These are phyloP conservation scores for Oligia strigilis DNA, from an alignment of 2,888 invertebrate species.

Conservation along the genomic window DNA sequence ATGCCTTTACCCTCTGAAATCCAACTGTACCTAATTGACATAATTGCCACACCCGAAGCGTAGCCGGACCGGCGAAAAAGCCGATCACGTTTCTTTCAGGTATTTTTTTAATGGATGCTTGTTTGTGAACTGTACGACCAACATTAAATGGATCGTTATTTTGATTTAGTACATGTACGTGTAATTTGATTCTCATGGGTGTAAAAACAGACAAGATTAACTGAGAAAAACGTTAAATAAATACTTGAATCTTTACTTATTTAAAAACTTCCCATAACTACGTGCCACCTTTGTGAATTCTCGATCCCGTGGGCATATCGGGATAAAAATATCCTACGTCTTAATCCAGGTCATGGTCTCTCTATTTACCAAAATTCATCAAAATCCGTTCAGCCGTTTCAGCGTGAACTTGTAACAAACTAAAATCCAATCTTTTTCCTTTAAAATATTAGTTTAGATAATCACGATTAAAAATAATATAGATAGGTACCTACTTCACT, in stretches of 20 bases:
- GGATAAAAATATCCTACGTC: not conserved
- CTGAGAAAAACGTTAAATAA: not conserved
- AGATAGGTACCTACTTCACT: not conserved
- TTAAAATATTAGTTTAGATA: not conserved
- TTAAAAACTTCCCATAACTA: not conserved
- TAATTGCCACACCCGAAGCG: slow-evolving; percentile 6
- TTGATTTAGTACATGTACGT: not conserved
- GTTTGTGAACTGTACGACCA: slow-evolving; percentile 7
- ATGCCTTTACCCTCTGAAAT: slow-evolving; percentile 23
- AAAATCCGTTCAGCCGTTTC: not conserved
- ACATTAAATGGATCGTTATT: not conserved
- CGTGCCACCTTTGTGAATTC: not conserved
- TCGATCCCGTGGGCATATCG: not conserved
- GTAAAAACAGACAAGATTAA: not conserved
- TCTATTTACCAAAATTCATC: not conserved
- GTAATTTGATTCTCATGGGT: not conserved
- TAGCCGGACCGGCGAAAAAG: not conserved
- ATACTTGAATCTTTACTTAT: not conserved
- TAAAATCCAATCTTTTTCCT: too few relatives aligned
- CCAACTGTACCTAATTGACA: slow-evolving; percentile 30
- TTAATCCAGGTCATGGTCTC: not conserved
- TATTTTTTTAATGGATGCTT: slow-evolving; percentile 15
- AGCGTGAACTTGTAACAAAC: not conserved
- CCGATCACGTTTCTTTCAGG: slow-evolving; percentile 9
- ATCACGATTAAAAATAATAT: not conserved